Conservation (phyloP, 2,888 invertebrate genomes). For the Encarsia formosa region DNA sequence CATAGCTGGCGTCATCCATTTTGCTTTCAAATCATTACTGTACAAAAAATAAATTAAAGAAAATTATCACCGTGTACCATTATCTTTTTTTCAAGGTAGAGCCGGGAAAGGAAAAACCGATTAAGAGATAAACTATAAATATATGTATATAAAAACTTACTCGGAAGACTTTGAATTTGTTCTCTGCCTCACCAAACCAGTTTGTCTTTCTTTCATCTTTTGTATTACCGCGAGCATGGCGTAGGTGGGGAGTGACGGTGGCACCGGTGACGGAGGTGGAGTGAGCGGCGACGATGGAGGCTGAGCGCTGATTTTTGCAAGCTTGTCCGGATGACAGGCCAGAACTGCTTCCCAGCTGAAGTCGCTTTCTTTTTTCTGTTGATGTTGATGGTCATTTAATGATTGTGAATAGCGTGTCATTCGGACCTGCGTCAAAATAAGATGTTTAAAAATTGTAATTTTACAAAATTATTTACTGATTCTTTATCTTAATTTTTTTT, state of each 20-base stretch:
- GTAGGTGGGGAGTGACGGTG: conserved; percentile 58
- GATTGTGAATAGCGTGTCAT: conserved; percentile 44
- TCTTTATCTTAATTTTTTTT: too few species aligned
- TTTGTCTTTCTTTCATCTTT: conserved; percentile 58
- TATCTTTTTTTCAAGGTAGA: neutral
- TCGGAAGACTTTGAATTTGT: conserved; percentile 36
- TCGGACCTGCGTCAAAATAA: too few species aligned
- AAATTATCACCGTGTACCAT: neutral
- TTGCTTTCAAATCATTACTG: conserved; percentile 40
- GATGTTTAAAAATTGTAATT: too few species aligned
- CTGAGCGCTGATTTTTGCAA: conserved; percentile 46
- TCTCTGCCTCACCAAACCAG: conserved; percentile 38
- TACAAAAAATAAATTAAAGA: neutral
- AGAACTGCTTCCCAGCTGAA: conserved; percentile 53
- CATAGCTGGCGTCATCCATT: conserved; percentile 49
- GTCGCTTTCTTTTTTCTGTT: conserved; percentile 37
- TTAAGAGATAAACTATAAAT: neutral
- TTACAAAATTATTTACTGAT: too few species aligned
- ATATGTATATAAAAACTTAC: too few species aligned
- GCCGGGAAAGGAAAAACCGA: neutral
- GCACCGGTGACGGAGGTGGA: conserved; percentile 41
- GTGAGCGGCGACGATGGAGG: conserved; percentile 39
- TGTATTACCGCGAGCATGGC: conserved; percentile 68
- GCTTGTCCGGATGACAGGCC: conserved; percentile 51
- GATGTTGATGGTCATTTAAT: conserved; percentile 18